Percentiles rank a stretch among this genome's conserved stretches.
These are phyloP conservation scores for Dysmachus trigonus DNA, from an alignment of 2,888 invertebrate species.

Conservation along the genomic window DNA sequence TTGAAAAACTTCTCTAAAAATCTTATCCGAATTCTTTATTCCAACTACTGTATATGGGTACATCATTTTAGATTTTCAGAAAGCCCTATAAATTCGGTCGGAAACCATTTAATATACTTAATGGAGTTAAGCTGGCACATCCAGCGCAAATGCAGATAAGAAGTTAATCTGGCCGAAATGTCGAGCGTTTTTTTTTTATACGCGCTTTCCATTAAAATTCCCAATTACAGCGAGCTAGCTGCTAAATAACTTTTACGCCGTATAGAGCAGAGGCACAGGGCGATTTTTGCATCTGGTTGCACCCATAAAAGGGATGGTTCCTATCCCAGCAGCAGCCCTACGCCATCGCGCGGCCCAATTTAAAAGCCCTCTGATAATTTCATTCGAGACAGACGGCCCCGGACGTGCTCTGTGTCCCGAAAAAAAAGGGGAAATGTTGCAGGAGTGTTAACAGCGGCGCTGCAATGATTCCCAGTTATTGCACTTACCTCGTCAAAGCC, in stretches of 20 bases:
- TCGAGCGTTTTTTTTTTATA: slow-evolving; percentile 5
- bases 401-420: neutral
- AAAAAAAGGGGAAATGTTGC: slow-evolving; percentile 6
- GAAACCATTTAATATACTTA: neutral
- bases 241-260: slow-evolving; percentile 2
- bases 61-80: neutral
- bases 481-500: slow-evolving; percentile 68
- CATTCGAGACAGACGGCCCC: neutral
- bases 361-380: slow-evolving; percentile 1
- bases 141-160: slow-evolving; percentile 19
- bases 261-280: neutral
- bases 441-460: neutral
- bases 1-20: neutral
- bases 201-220: slow-evolving; percentile 22
- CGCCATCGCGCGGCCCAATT: neutral
- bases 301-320: neutral
- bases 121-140: neutral
- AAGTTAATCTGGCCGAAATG: neutral
- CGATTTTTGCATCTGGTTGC: neutral
- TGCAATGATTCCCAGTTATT: slow-evolving; percentile 46
- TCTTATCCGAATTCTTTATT: neutral
- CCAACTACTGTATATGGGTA: neutral
- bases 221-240: neutral
- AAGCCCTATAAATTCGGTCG: neutral
- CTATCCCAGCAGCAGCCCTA: neutral